Percentiles rank a stretch among this genome's conserved stretches.
Evolutionary conservation across 92 coral and sea anemone species (phyloP).

Genomic region (Palythoa grandiflora): DNA sequence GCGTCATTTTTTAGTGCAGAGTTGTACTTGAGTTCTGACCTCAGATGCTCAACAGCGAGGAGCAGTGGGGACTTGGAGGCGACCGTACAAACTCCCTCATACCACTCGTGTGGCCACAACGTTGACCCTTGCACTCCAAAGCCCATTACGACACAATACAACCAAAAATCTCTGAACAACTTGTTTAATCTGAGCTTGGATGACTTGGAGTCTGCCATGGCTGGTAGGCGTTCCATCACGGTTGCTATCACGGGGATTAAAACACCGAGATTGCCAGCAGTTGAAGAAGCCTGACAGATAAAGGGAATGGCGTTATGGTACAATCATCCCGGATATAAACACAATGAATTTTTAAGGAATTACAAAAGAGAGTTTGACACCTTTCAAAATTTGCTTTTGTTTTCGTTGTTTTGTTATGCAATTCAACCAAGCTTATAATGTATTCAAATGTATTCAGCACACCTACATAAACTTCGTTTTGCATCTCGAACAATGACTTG

Average conservation of each 20-base stretch:
- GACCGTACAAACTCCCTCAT: constrained; percentile 88
- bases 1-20: constrained; percentile 95
- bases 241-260: constrained; percentile 93
- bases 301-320: not conserved
- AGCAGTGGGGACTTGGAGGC: constrained; percentile 93
- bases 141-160: constrained; percentile 98
- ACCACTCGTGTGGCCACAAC: constrained; percentile 96
- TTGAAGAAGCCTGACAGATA: constrained; percentile 86
- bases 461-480: too few species aligned
- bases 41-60: constrained; percentile 89
- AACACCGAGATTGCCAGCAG: constrained; percentile 98
- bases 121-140: constrained; percentile 94
- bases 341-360: too few species aligned
- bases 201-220: constrained; percentile 93
- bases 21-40: constrained; percentile 94
- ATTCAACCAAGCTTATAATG: too few species aligned
- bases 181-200: constrained; percentile 95
- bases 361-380: too few species aligned
- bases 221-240: constrained; percentile 85
- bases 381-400: too few species aligned
- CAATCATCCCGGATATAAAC: not conserved
- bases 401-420: too few species aligned
- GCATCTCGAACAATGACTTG: too few species aligned
- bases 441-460: too few species aligned
- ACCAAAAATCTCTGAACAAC: constrained; percentile 96